Base-by-base conservation (phyloP, 2,113 vertebrate species). In the Rhineura floridana region DNA sequence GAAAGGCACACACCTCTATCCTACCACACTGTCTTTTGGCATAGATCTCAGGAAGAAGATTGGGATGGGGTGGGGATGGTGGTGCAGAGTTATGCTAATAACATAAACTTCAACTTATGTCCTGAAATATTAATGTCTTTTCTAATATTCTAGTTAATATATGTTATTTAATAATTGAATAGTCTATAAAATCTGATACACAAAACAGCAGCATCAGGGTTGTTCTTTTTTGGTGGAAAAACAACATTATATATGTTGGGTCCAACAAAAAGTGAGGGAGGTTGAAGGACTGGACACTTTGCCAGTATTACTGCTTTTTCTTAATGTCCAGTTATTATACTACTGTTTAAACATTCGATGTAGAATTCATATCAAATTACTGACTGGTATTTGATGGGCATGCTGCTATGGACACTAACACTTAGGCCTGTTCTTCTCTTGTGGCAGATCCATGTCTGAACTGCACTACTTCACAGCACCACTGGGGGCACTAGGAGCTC, bases 121-220 rank as follows among this genome's bases (percentile, higher is more conserved):
- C 81, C 94, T 97, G 69, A 91, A 97, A 94, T 96, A 96, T 97
- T 96, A 94, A 96, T 96, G 28, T 25, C 36, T 44, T 87, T 93
- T 0, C 1, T 79, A 96, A 95, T 30, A 93, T 83, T 93, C 91
- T 95, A 91, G 95, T 94, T 96, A 94, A 95, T 95, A 94, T 95
- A 93, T 87, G 91, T 91, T 93, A 55, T 85, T 96, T 93, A 97
- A 96, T 96, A 95, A 96, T 96, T 97, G 50, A 97, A 52, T 84
- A 94, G 62, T 93, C 91, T 93, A 91, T 95, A 94, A 96, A 96
- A 83, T 89, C 91, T 95, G 91, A 95, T 92, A 86, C 92, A 93
- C 92, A 82, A 69, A 48, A 94, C 90, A 91, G 59, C 81, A 94
- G 62, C 88, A 92, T 87, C 65, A 91, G 93, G 73, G 90, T 83